These are phyloP conservation scores for Stigmatopora nigra DNA, from an alignment of 2,113 vertebrate species.

Conservation along the genomic window DNA sequence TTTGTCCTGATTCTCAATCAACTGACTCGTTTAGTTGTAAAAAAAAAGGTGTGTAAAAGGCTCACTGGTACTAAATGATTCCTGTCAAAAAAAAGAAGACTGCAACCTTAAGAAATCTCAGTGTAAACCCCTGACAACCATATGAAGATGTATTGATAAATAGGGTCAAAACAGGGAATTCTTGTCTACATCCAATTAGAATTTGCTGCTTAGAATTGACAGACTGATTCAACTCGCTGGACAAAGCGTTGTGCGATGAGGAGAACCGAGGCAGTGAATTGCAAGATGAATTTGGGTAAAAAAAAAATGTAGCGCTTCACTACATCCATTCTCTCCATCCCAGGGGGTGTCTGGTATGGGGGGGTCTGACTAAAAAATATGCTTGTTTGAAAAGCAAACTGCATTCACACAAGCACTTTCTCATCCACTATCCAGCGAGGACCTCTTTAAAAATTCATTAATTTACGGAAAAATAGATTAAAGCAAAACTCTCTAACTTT, in stretches of 20 bases:
- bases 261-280: constrained; percentile 53
- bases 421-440: constrained; percentile 49
- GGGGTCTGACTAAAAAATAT: constrained; percentile 32
- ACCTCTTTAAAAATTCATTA: constrained; percentile 78
- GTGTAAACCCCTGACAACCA: not conserved
- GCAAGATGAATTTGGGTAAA: constrained; percentile 65
- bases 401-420: constrained; percentile 64
- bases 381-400: constrained; percentile 62
- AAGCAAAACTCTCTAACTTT: constrained; percentile 71
- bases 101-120: not conserved
- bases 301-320: constrained; percentile 64
- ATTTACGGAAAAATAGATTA: constrained; percentile 80
- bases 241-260: constrained; percentile 30
- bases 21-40: too few species aligned
- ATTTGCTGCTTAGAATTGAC: constrained; percentile 29
- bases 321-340: constrained; percentile 60
- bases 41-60: not conserved
- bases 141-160: not conserved
- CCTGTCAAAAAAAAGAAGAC: too few species aligned
- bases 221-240: constrained; percentile 44
- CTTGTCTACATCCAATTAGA: constrained; percentile 24
- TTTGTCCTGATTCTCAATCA: too few species aligned
- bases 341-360: constrained; percentile 34
- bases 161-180: not conserved
- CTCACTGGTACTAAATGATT: too few species aligned